Evolutionary conservation across 2,888 invertebrate genomes (phyloP).

Genomic region (Cartodere bifasciata): DNA sequence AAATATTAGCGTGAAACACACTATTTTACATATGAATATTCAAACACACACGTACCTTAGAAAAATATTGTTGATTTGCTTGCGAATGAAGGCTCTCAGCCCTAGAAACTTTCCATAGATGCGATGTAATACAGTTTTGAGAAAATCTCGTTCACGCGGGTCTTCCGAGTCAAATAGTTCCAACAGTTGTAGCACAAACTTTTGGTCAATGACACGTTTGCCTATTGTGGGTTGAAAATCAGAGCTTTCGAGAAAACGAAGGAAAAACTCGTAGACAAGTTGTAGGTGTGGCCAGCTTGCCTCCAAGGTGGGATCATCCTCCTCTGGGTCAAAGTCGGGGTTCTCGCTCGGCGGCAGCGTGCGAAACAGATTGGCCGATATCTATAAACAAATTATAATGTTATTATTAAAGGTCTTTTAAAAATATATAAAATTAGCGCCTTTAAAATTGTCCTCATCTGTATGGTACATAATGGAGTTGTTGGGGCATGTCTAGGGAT

Average conservation of each 20-base stretch:
- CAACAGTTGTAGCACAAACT: slow-evolving; percentile 89
- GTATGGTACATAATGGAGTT: no score
- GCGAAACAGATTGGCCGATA: slow-evolving; percentile 89
- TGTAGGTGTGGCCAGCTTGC: slow-evolving; percentile 99
- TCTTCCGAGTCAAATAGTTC: slow-evolving; percentile 97
- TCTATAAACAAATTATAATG: slow-evolving; percentile 22
- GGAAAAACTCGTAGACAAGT: slow-evolving; percentile 97
- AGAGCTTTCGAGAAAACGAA: slow-evolving; percentile 94
- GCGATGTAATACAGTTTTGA: slow-evolving; percentile 95
- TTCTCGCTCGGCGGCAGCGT: slow-evolving; percentile 95
- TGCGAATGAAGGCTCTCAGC: slow-evolving; percentile 89
- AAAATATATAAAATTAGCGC: no score
- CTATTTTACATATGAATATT: not conserved
- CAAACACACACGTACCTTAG: slow-evolving; percentile 62
- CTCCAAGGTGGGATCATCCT: slow-evolving; percentile 98
- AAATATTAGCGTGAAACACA: no score
- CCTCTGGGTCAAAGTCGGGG: slow-evolving; percentile 98
- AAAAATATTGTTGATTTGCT: slow-evolving; percentile 97
- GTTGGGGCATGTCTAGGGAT: no score
- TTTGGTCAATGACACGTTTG: slow-evolving; percentile 80
- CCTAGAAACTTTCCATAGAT: slow-evolving; percentile 97
- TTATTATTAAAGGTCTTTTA: not conserved
- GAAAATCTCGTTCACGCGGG: slow-evolving; percentile 89
- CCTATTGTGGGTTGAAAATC: slow-evolving; percentile 94
- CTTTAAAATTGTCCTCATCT: not conserved